Evolutionary conservation across 1,140 invertebrate species (phyloP), one percentile per base, ranked within the genome.

Genomic region (Musca vetustissima): DNA sequence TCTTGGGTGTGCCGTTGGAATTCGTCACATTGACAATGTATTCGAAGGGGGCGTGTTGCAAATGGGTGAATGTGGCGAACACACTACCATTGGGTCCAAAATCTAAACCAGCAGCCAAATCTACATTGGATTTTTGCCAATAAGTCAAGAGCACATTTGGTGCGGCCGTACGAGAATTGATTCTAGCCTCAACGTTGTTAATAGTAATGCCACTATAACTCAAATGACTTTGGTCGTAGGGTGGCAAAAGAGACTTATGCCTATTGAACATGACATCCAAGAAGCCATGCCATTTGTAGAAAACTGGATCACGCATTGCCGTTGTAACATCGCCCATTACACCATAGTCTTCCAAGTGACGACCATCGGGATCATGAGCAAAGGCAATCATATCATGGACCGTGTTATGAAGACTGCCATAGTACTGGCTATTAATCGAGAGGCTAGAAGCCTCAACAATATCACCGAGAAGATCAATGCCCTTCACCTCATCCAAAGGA

Each of bases 211-310:
- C 84, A 15, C 80, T 59, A 59, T 81, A 82, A 11, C 32, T 50
- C 65, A 81, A 57, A 15, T 81, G 64, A 0, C 19, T 8, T 48
- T 72, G 85, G 73, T 73, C 85, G 71, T 92, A 92, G n/a, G 85
- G 77, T 0, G 87, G 83, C 19, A 93, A 75, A 2, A 85, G 86
- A 3, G 84, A 78, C 77, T 91, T 91, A 78, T 86, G 86, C 70
- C 86, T 85, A 70, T 89, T 86, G 83, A 90, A 90, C 7, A 89
- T 76, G 57, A 85, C 81, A 71, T 91, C 88, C 24, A 91, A 83
- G 71, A 85, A 88, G 6, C 87, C 86, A 73, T 91, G 90, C 88
- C 88, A 89, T 68, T 89, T 85, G 79, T 89, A 91, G 81, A 91
- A 91, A 67, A 89, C 83, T 0, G 90, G 90, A 79, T 91, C 90